Percentiles rank a stretch among this genome's conserved stretches.
Conservation (phyloP, 2,113 vertebrate species). For the Gracilinanus agilis region DNA sequence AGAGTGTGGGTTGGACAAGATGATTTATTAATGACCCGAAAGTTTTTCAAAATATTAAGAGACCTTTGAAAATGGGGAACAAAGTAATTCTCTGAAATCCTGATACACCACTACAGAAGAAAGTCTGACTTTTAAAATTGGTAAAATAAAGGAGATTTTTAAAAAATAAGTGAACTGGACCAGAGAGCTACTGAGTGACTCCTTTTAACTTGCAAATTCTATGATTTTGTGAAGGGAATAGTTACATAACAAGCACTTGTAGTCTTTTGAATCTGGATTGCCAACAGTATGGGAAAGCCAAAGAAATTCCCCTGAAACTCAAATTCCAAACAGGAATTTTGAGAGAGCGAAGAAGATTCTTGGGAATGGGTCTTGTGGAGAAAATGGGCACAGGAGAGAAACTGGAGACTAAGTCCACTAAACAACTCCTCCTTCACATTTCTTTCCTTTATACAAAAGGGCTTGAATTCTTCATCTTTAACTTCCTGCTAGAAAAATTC, state of each 20-base stretch:
- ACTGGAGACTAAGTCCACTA: neutral
- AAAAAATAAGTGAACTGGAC: neutral
- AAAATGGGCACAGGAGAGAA: neutral
- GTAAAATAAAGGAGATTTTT: neutral
- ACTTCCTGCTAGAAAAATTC: neutral
- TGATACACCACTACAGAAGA: neutral
- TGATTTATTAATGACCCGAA: neutral
- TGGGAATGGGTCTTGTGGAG: neutral
- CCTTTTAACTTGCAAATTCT: neutral
- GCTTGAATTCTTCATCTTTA: neutral
- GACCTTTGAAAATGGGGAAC: neutral
- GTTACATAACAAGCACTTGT: neutral
- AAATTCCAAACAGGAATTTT: neutral
- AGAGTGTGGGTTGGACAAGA: neutral
- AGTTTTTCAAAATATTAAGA: neutral
- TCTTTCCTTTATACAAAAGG: neutral
- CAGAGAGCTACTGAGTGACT: neutral
- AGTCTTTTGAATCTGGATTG: neutral
- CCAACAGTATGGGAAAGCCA: neutral
- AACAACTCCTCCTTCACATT: neutral
- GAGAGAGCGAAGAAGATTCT: neutral
- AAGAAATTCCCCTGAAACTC: neutral
- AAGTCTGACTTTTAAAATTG: neutral
- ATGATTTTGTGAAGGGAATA: neutral
- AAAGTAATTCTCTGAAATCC: neutral